phyloP scores from a whole-genome alignment of 2,797 vertebrate genomes.

The Australoheros facetus region DNA sequence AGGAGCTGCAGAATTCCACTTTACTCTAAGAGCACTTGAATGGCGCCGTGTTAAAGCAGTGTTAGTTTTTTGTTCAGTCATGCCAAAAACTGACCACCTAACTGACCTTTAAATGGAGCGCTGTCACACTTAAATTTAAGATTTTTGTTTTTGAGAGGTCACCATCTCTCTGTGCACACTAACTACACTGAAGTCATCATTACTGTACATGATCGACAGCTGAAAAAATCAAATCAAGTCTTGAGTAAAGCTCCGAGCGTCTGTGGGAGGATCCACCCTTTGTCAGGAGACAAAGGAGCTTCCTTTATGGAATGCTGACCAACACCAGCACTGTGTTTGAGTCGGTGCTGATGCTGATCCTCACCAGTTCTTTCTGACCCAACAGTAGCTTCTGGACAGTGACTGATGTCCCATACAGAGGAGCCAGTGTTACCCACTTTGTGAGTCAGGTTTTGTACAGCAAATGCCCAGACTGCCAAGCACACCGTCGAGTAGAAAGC shows the following conservation, averaged over 20 bases:
- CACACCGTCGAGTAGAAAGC: background rate
- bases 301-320: background rate
- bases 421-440: background rate
- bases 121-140: background rate
- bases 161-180: background rate
- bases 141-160: background rate
- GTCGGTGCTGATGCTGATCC: background rate
- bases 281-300: background rate
- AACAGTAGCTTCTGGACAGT: accelerated
- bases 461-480: background rate
- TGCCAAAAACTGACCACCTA: background rate
- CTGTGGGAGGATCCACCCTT: background rate
- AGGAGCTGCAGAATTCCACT: background rate
- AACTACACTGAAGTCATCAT: background rate
- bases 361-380: background rate
- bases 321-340: background rate
- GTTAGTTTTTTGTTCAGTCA: background rate
- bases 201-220: too few relatives aligned
- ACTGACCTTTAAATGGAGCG: background rate
- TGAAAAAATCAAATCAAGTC: too few relatives aligned
- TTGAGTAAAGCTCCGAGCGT: background rate
- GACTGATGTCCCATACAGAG: background rate
- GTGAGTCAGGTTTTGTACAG: background rate
- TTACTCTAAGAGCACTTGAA: background rate
- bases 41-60: background rate